These are phyloP conservation scores for Coregonus ussuriensis DNA, from an alignment of 2,797 vertebrate species.

Conservation along the genomic window DNA sequence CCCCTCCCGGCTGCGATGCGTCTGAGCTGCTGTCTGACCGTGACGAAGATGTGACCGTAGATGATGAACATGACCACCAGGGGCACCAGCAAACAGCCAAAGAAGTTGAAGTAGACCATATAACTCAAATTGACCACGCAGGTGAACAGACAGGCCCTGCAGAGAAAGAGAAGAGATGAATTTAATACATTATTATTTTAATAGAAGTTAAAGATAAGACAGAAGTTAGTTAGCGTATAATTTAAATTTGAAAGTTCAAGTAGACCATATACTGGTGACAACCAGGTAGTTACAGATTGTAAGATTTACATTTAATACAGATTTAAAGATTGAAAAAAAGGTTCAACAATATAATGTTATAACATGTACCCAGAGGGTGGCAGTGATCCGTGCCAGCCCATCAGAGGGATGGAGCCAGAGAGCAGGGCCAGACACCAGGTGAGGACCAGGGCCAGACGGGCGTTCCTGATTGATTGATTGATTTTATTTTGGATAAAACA, in stretches of 20 bases:
- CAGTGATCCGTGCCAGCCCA: constrained; percentile 73
- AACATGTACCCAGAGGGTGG: constrained; percentile 44
- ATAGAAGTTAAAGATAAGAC: not conserved
- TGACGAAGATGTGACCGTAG: constrained; percentile 86
- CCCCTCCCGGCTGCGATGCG: constrained; percentile 66
- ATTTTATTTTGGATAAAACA: not conserved
- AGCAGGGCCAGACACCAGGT: constrained; percentile 83
- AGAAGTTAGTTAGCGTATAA: not conserved
- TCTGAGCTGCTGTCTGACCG: constrained; percentile 80
- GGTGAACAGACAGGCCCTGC: constrained; percentile 79
- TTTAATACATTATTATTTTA: not conserved
- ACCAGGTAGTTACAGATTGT: not conserved
- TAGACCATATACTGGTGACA: not conserved
- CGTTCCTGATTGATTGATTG: constrained; percentile 30
- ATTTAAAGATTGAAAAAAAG: not conserved
- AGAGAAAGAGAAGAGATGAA: not conserved
- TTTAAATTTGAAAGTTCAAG: not conserved
- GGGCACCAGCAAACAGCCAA: constrained; percentile 81
- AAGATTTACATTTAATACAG: not conserved
- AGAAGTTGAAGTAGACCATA: constrained; percentile 91
- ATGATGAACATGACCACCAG: constrained; percentile 82
- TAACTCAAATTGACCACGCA: constrained; percentile 86
- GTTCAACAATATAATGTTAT: not conserved
- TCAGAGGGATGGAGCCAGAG: constrained; percentile 80
- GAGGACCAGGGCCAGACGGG: constrained; percentile 74